These are phyloP conservation scores for Pelosia muscerda DNA, from an alignment of 2,888 invertebrate species.

Conservation along the genomic window DNA sequence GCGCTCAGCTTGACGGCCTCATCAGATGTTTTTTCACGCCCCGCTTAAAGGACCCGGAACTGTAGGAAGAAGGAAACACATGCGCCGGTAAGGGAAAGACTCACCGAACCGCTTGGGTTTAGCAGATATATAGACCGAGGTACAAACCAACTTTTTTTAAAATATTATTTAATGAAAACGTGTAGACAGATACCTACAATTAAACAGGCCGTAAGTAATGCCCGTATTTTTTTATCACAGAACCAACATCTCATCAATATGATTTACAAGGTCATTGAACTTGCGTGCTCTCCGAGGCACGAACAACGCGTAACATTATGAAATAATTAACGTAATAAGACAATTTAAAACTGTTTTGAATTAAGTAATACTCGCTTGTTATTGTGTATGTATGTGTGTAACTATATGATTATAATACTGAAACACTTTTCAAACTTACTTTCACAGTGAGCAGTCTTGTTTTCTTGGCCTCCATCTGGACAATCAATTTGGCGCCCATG, in stretches of 20 bases:
- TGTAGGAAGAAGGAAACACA: too few relatives aligned
- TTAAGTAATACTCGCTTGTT: constrained; percentile 6
- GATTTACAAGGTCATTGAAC: constrained; percentile 6
- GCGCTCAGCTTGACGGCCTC: too few relatives aligned
- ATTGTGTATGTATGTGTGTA: not conserved
- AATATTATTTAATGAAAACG: not conserved
- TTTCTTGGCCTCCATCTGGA: constrained; percentile 94
- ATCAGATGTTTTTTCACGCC: too few relatives aligned
- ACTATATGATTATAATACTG: not conserved
- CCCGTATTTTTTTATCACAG: constrained; percentile 7
- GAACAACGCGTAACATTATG: constrained; percentile 12
- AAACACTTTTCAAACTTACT: constrained; percentile 78
- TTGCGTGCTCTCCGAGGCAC: constrained; percentile 13
- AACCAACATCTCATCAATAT: not conserved
- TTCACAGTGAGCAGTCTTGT: constrained; percentile 92
- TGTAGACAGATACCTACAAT: not conserved
- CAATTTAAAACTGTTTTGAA: constrained; percentile 14
- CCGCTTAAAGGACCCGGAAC: too few relatives aligned
- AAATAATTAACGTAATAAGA: constrained; percentile 16
- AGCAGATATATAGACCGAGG: too few relatives aligned
- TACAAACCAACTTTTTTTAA: not conserved
- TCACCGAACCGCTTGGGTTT: too few relatives aligned
- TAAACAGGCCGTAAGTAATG: not conserved
- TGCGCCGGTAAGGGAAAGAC: too few relatives aligned
- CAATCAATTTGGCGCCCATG: constrained; percentile 93